Conservation (phyloP, 2,888 invertebrate genomes). For the Callosobruchus maculatus region DNA sequence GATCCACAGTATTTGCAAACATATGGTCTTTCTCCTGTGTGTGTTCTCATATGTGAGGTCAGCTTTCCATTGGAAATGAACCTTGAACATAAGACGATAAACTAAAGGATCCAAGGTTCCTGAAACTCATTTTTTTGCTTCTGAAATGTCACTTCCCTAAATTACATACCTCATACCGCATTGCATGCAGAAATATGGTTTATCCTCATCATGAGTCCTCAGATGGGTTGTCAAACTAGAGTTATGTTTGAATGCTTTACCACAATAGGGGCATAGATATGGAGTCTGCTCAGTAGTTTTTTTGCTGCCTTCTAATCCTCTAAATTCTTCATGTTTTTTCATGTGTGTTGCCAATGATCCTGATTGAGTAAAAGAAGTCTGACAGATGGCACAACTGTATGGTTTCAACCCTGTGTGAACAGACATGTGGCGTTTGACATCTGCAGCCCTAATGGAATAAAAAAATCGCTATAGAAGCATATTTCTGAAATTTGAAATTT, state of each 20-base stretch:
- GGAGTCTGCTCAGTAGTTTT: slow-evolving; percentile 18
- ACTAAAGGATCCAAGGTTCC: no score
- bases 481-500: no score
- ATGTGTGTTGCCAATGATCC: slow-evolving; percentile 31
- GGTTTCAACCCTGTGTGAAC: slow-evolving; percentile 33
- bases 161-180: slow-evolving; percentile 32
- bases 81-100: slow-evolving; percentile 20
- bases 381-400: slow-evolving; percentile 29
- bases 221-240: slow-evolving; percentile 35
- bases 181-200: slow-evolving; percentile 33
- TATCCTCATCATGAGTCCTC: slow-evolving; percentile 34
- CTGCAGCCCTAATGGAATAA: slow-evolving; percentile 22
- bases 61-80: slow-evolving; percentile 37
- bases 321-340: slow-evolving; percentile 25
- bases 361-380: slow-evolving; percentile 30
- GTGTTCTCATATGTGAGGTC: slow-evolving; percentile 33
- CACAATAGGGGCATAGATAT: slow-evolving; percentile 37
- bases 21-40: slow-evolving; percentile 37
- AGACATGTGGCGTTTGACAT: slow-evolving; percentile 38
- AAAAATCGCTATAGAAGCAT: no score
- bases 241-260: slow-evolving; percentile 36
- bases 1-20: slow-evolving; percentile 34
- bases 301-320: slow-evolving; percentile 10
- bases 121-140: no score
- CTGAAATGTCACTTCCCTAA: no score